Evolutionary conservation across 30 jellyfish, hydroid and myxozoan species (phyloP), one percentile per base, ranked within the genome.

Genomic region (Cassiopea xamachana): DNA sequence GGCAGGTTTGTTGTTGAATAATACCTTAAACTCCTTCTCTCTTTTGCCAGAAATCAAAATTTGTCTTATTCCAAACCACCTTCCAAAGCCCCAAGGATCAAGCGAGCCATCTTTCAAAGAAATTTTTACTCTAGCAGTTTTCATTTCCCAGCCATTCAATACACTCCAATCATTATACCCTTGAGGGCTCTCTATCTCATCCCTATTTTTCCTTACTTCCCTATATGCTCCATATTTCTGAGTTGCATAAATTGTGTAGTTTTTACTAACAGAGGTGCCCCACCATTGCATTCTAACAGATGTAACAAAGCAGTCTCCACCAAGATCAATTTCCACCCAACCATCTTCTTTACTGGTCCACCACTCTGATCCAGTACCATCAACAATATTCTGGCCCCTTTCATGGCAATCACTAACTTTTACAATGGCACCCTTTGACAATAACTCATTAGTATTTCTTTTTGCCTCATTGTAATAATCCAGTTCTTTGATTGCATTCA

Each of bases 271-370:
- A 75, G 85, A 68, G 48, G 77, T 85, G n/a, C 93, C 93, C 93
- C 93, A 85, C 93, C 93, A 85, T 50, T 85, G 93, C 60, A 85
- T 85, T 45, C 73, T 69, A 51, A 85, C 80, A 16, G 45, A 69
- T 3, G 69, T 61, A n/a, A 85, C 69, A 73, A 18, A 47, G 78
- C 86, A 85, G 14, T 17, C 49, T 10, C 39, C 45, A 19, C 75
- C 93, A 9, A 85, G 74, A 10, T 85, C 93, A 74, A 85, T 70
- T 73, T 85, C 93, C 48, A 85, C 77, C 93, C 93, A 85, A 47
- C 69, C 93, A 48, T 5, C 27, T 19, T 78, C 87, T 6, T 48
- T 15, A 69, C 73, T 48, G 3, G 85, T 85, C 79, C 93, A 85
- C 93, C 93, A 85, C 50, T 85, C 93, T 19, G 86, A 70, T 12